Base-by-base conservation (phyloP, 2,888 invertebrate species). In the Patella pellucida region DNA sequence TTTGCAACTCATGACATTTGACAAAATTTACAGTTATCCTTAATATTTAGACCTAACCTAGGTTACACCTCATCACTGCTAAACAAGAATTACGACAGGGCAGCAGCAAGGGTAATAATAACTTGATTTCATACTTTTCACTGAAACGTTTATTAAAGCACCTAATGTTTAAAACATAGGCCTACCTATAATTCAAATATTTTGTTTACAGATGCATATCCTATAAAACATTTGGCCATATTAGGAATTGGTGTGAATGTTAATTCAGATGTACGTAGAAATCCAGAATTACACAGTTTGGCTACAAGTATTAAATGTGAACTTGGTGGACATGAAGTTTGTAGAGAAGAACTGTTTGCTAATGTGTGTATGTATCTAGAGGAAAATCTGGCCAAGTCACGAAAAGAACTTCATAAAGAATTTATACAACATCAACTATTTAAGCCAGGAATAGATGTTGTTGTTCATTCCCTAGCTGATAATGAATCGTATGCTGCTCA, bases 181-280 rank as follows among this genome's bases (percentile, higher is more conserved):
- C 27, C 27, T 27, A 27, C 27, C 4, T 41, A 41, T 41, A 54
- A 54, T 16, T 16, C n/a, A 54, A 54, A 23, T 68, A 68, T 50
- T 69, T 69, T 69, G 9, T 41, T 69, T 69, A 12, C 9, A 11
- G n/a, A 27, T 69, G 16, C 51, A 50, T 19, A 27, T n/a, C 41
- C 69, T 15, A 5, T 19, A 23, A 69, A 74, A 54, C 74, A 75
- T 41, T 50, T 83, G 23, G 75, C 78, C 23, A 78, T 85, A 11
- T 77, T 83, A 50, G 85, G 85, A 2, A 78, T 84, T 62, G 85
- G 85, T 14, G 72, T 85, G 41, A 85, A 85, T 75, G 80, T 85
- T 3, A 85, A 85, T 72, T 78, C 82, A 14, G 84, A 85, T 69
- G 74, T 82, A 19, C 77, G 83, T 1, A 76, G 82, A 15, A 77